phyloP scores from a whole-genome alignment of 2,888 invertebrate genomes.

The Eilema griseolum region DNA sequence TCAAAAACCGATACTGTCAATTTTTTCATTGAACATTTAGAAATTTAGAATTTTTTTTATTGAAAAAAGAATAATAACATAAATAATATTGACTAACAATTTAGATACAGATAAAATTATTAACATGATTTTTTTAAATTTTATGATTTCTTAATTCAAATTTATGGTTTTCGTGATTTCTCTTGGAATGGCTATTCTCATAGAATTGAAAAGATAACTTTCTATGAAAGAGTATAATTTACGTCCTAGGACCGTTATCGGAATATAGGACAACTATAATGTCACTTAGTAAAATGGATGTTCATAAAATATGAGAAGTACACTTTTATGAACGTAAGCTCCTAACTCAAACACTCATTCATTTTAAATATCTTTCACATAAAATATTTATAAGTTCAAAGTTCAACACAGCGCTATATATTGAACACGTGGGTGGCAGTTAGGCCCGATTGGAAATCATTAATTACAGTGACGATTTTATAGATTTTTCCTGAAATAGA shows the following conservation, averaged over 20 bases:
- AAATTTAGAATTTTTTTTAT: no score
- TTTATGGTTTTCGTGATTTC: neutral
- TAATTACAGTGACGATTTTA: neutral
- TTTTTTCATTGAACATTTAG: no score
- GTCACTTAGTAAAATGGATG: neutral
- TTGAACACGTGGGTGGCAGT: neutral
- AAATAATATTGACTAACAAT: no score
- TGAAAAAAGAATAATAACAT: no score
- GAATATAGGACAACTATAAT: neutral
- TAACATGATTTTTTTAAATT: neutral
- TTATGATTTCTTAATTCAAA: neutral
- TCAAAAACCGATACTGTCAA: no score
- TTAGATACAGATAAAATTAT: no score
- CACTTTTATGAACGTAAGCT: neutral
- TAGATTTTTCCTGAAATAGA: neutral
- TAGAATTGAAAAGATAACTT: neutral
- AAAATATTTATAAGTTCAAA: slow-evolving; percentile 6
- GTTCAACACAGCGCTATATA: neutral
- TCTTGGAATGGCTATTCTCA: neutral
- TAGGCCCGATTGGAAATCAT: neutral
- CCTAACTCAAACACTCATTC: neutral
- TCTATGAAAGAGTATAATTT: neutral
- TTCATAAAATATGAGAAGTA: neutral
- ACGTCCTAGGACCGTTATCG: no score
- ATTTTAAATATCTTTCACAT: neutral